Base-by-base conservation (phyloP, 1,140 invertebrate species). In the Tetramorium alpestre region DNA sequence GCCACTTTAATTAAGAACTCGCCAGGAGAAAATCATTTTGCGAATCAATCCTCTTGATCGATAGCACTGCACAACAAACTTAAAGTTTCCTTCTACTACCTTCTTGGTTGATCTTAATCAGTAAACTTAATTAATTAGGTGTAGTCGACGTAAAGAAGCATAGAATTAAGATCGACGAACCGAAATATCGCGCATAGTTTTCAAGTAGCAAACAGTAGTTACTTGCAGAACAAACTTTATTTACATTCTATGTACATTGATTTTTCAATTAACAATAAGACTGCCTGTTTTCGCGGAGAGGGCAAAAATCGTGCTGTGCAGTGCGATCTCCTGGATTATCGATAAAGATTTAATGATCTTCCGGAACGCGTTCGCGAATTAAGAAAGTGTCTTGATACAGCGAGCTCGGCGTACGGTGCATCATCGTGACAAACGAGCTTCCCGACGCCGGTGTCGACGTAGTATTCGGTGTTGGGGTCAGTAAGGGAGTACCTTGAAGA, bases 401-500 rank as follows among this genome's bases (percentile, higher is more conserved):
- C 3, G 91, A 91, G 62, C 73, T 89, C 18, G 91, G 89, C 18
- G 91, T 92, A 11, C 77, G 85, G 64, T 91, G 88, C 72, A 93
- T 92, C 89, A 92, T 89, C 54, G 91, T 92, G 54, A 91, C 78
- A 54, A 90, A 92, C 1, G 92, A 92, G 73, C 82, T 91, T 70
- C 88, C 92, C 2, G 91, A 92, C 25, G 89, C 90, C 38, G 87
- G 92, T 6, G 93, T 95, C 47, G 92, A 93, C 25, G 93, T 91
- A 62, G 92, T 93, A 73, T 94, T 95, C 1, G 95, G 93, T 1
- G 93, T 94, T 58, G 96, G 95, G 56, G 96, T 96, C 85, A 96
- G 93, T 44, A 96, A 91, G 8, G 96, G 96, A 10, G 96, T 96
- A 13, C 96, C 96, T 90, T 97, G 96, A 70, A 97, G 95, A 90